Evolutionary conservation across 2,113 vertebrate genomes (phyloP), one percentile per base, ranked within the genome.

Genomic region (Hyla sarda): DNA sequence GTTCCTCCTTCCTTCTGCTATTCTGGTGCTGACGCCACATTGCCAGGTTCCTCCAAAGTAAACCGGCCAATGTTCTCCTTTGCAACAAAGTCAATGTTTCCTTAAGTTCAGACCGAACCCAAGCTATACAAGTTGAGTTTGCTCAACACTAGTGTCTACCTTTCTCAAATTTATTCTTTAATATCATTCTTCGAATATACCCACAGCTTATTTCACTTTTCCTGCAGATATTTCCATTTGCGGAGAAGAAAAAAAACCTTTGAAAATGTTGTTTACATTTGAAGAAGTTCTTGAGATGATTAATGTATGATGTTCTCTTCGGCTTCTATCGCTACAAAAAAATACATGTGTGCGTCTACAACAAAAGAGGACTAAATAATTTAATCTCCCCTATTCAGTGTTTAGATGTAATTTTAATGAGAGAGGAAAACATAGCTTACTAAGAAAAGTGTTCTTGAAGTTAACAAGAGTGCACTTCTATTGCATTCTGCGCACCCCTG

Each of bases 381-480:
- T 56, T 56, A 83, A 83, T 83, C 82, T 58, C 32, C 82, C 73
- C 48, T 72, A 83, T 71, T 56, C 48, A 73, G 67, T 7, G n/a
- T 54, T 83, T 83, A 71, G 65, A 83, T 83, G 62, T 41, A 73
- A 56, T 73, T 83, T 83, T 83, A 73, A 83, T 83, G 82, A 72
- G 30, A 52, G 25, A 69, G 60, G 62, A 82, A 80, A 80, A 80
- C 54, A 80, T 80, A 80, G 41, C 54, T 80, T 80, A 80, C 77
- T 62, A 28, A 45, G 50, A 80, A 80, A 80, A 62, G 62, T 21
- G 34, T 34, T 79, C 32, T 79, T 79, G 30, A 79, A 79, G 76
- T 60, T 79, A 79, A 79, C 76, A 60, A 60, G 54, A 60, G 30
- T 58, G 76, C 37, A 37, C 37, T 60, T 58, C 21, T 79, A 58